Conservation (phyloP, 2,113 vertebrate genomes). For the Puntigrus tetrazona region DNA sequence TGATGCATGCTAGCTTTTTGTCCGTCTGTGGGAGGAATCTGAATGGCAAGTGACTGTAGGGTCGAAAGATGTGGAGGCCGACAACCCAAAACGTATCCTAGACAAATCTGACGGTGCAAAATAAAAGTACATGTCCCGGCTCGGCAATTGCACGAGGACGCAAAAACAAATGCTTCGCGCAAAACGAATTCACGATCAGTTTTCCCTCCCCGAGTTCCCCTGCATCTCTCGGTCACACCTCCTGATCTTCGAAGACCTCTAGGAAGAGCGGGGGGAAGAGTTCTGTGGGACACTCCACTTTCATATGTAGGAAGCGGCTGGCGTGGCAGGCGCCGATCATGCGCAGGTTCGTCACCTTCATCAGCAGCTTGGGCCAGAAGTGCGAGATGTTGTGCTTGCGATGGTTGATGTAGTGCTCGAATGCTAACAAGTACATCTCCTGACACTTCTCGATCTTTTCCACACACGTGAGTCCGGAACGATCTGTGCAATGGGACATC, state of each 20-base stretch:
- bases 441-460: constrained; percentile 91
- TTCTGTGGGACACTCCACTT: constrained; percentile 98
- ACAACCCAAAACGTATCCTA: constrained; percentile 2
- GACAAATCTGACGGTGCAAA: neutral
- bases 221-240: constrained; percentile 70
- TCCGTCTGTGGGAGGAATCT: constrained; percentile 18
- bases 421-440: constrained; percentile 88
- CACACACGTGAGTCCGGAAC: constrained; percentile 84
- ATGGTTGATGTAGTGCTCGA: constrained; percentile 91
- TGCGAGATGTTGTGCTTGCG: constrained; percentile 92
- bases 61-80: neutral
- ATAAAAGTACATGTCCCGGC: neutral
- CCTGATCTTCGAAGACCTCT: constrained; percentile 86
- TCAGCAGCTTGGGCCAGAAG: constrained; percentile 99
- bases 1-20: constrained; percentile 36
- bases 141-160: neutral
- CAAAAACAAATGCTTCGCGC: neutral
- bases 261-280: constrained; percentile 80
- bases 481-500: constrained; percentile 64
- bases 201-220: neutral
- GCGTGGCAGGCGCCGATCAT: constrained; percentile 99
- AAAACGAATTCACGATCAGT: neutral
- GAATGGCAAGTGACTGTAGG: neutral
- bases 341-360: constrained; percentile 99
- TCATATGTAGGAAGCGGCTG: constrained; percentile 99